Conservation (phyloP, 2,797 vertebrate species). For the Heteromormyrus szaboi region DNA sequence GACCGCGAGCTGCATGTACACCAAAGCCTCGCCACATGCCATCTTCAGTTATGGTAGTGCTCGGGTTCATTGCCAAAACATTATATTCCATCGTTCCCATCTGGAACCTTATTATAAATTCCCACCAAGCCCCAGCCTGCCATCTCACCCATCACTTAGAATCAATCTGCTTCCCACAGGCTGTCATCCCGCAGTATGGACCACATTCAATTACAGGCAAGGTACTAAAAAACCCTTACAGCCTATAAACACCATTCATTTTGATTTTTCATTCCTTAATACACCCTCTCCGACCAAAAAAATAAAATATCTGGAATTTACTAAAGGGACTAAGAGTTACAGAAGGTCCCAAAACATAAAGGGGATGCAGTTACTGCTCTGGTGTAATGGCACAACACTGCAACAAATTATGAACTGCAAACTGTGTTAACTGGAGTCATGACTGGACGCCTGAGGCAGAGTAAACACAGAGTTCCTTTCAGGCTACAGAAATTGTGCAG, state of each 20-base stretch:
- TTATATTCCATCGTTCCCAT: not conserved
- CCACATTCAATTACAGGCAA: slow-evolving; percentile 15
- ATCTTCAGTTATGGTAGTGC: not conserved
- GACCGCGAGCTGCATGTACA: not conserved
- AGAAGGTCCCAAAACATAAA: slow-evolving; percentile 8
- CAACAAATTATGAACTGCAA: slow-evolving; percentile 15
- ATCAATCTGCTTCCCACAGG: not conserved
- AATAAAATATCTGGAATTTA: slow-evolving; percentile 8
- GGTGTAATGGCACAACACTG: slow-evolving; percentile 22
- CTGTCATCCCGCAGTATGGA: not conserved
- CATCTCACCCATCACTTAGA: not conserved
- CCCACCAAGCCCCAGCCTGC: not conserved
- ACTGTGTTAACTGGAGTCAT: not conserved
- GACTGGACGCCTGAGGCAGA: not conserved
- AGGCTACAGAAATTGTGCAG: slow-evolving; percentile 34
- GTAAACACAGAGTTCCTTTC: slow-evolving; percentile 2
- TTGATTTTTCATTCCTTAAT: slow-evolving; percentile 50
- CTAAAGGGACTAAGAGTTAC: slow-evolving; percentile 27
- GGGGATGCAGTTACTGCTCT: slow-evolving; percentile 28
- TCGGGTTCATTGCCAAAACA: not conserved
- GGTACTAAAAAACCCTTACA: not conserved
- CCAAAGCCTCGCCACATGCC: not conserved
- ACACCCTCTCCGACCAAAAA: slow-evolving; percentile 28
- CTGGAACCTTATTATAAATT: not conserved
- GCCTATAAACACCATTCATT: slow-evolving; percentile 19